A percentile compares a stretch with the other conserved stretches of the same genome.
These are phyloP conservation scores for Hydra vulgaris DNA, from an alignment of 30 jellyfish, hydroid and myxozoan species.

Conservation along the genomic window DNA sequence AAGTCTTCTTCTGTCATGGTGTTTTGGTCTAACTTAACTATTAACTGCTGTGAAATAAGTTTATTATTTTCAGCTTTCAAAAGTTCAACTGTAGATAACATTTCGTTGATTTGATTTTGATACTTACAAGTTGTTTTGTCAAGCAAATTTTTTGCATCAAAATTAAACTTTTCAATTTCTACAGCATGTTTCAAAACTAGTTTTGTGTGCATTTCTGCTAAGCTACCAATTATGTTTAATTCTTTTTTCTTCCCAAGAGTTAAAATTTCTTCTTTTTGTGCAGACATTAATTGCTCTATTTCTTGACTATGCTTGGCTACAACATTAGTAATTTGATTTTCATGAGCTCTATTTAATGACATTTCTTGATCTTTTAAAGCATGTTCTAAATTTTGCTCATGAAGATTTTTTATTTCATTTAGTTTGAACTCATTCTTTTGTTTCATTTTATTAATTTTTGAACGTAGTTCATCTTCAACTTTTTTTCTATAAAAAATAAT, in stretches of 20 bases:
- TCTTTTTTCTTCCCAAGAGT: not conserved
- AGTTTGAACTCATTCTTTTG: not conserved
- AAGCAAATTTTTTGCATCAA: not conserved
- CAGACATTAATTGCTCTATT: not conserved
- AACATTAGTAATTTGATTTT: not conserved
- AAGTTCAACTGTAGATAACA: not conserved
- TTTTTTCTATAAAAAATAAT: not conserved
- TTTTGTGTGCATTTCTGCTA: slow-evolving; percentile 8
- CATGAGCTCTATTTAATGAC: not conserved
- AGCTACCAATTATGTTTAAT: not conserved
- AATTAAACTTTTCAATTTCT: not conserved
- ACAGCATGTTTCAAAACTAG: not conserved
- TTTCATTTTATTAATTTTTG: too few species aligned
- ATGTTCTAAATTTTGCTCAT: not conserved
- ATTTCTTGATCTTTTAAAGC: not conserved
- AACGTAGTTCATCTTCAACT: not conserved
- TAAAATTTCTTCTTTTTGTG: not conserved
- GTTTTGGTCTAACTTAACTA: not conserved
- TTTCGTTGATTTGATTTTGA: not conserved
- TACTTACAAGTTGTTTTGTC: not conserved
- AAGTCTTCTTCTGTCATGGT: not conserved
- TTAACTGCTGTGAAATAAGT: not conserved
- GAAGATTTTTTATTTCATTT: not conserved
- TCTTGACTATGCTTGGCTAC: not conserved
- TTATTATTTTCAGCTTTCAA: not conserved